Conservation (phyloP, 2,797 vertebrate genomes). For the Leptodactylus fallax region DNA sequence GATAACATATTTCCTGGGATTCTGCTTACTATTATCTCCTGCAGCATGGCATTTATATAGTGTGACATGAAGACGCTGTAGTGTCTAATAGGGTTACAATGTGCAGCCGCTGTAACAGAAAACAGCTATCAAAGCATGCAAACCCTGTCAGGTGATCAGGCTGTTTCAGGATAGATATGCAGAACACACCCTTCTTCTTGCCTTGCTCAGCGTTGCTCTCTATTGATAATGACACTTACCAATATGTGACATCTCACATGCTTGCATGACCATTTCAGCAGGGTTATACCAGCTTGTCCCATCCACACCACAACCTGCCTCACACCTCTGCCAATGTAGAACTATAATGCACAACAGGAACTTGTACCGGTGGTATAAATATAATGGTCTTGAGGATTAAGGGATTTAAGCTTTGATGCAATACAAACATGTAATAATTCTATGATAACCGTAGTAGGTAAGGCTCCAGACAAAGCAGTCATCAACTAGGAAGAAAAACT, state of each 20-base stretch:
- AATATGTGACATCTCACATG: neutral
- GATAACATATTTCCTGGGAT: neutral
- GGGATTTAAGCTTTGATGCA: neutral
- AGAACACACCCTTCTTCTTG: neutral
- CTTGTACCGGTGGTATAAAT: neutral
- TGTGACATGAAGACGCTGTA: too few species aligned
- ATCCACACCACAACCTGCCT: neutral
- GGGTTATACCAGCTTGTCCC: neutral
- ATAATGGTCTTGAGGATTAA: neutral
- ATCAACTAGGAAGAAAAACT: neutral
- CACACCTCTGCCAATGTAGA: neutral
- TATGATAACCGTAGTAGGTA: neutral
- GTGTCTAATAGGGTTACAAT: neutral
- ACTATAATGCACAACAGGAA: neutral
- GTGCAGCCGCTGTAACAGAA: neutral
- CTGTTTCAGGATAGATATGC: neutral
- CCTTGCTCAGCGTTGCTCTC: neutral
- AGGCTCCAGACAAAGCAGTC: neutral
- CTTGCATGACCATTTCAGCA: conserved; percentile 18
- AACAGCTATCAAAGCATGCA: conserved; percentile 17
- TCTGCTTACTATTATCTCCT: neutral
- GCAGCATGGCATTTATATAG: neutral
- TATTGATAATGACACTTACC: conserved; percentile 34
- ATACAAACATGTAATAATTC: neutral
- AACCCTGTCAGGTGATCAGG: neutral